Percentiles rank a stretch among this genome's conserved stretches.
These are phyloP conservation scores for Zoroaster sp. DNA, from an alignment of 53 echinoderm and acorn worm genomes.

Conservation along the genomic window DNA sequence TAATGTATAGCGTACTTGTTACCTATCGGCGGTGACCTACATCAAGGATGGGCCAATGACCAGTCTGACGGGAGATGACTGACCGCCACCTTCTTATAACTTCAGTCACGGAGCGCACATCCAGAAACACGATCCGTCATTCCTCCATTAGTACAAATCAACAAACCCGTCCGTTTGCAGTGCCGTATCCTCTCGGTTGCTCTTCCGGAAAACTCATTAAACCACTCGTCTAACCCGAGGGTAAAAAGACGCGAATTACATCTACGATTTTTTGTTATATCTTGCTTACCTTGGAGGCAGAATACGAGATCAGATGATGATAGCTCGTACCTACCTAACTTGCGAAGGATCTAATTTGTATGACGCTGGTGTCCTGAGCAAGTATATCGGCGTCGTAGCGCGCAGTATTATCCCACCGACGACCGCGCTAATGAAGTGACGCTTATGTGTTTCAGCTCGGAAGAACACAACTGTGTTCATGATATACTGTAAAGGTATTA, in stretches of 20 bases:
- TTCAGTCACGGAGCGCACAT: background rate
- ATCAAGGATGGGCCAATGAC: background rate
- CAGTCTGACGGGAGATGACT: background rate
- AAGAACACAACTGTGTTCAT: background rate
- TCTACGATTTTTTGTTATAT: background rate
- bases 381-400: background rate
- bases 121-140: background rate
- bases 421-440: background rate
- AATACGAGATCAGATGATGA: background rate
- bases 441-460: background rate
- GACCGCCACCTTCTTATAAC: background rate
- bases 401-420: background rate
- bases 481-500: background rate
- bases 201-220: conserved; percentile 32
- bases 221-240: conserved; percentile 1
- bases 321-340: background rate
- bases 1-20: too few species aligned
- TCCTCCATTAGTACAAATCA: background rate
- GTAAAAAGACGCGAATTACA: conserved; percentile 12
- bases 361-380: background rate
- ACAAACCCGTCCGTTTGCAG: background rate
- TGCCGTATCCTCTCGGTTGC: background rate
- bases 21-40: background rate
- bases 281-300: background rate
- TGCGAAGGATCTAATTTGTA: conserved; percentile 44